Conservation (phyloP, 2,888 invertebrate species). For the Caenorhabditis sp. region DNA sequence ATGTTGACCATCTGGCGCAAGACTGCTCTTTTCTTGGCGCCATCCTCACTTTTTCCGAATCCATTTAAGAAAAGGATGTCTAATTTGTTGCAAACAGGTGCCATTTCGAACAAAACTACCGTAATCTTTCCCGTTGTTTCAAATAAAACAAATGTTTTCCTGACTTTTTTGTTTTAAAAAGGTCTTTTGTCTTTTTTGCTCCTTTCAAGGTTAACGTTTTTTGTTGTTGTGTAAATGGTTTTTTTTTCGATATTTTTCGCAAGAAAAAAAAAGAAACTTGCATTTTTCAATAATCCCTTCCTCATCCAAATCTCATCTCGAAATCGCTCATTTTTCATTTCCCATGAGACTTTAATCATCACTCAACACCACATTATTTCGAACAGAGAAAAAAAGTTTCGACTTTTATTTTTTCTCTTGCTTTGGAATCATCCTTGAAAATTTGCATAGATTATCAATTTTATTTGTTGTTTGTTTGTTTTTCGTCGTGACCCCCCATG, state of each 20-base stretch:
- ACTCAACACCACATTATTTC: not conserved
- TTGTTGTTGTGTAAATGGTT: too few species aligned
- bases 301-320: not conserved
- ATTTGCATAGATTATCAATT: not conserved
- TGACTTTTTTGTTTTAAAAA: not conserved
- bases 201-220: too few species aligned
- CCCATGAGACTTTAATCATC: not conserved
- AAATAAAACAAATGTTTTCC: too few species aligned
- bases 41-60: not conserved
- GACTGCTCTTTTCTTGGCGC: not conserved
- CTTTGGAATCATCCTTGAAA: not conserved
- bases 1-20: not conserved
- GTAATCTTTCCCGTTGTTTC: not conserved
- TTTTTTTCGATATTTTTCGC: too few species aligned
- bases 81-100: not conserved
- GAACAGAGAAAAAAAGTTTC: constrained; percentile 1
- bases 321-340: not conserved
- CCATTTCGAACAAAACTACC: not conserved
- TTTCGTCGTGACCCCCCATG: not conserved
- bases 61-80: not conserved
- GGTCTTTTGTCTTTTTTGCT: too few species aligned
- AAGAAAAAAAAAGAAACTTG: too few species aligned
- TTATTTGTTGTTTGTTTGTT: not conserved
- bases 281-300: not conserved
- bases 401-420: not conserved